Evolutionary conservation across 2,888 invertebrate species (phyloP), one percentile per base, ranked within the genome.

Genomic region (Caenorhabditis sinica): DNA sequence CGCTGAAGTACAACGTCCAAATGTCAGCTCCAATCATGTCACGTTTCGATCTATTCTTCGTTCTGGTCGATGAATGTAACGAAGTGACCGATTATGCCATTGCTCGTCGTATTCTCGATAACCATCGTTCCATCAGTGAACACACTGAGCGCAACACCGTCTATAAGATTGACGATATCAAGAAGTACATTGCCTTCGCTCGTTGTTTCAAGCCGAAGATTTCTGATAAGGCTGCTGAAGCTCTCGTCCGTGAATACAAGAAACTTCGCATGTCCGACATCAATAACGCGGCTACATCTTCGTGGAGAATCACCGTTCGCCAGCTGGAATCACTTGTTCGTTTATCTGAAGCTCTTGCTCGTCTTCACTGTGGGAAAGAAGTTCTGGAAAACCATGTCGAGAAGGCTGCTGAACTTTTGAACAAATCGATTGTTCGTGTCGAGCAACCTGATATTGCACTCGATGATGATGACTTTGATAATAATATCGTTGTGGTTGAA

Each of bases 1-100:
- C 97, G 0, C 94, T 99, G 5, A 96, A 97, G 90, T 97, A 98
- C 93, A 99, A 99, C 93, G 96, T 99, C 2, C 95, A 95, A 0
- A 94, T 99, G 20, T 96, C 96, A 0, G 97, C 98, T 0, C 98
- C 99, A 0, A 97, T 99, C 91, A 98, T 99, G 98, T 98, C 98
- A 0, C 95, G 99, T 89, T 99, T 99, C 93, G 99, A 99, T 94
- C 94, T 99, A 20, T 99, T 99, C 94, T 99, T 99, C 94, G 97
- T 99, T 88, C 94, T 99, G 1, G 96, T 98, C 1, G 99, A 99
- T 93, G 98, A 99, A 93, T 96, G 97, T 92, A 96, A 96, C 93
- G 96, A 97, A 94, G 95, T 97, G 89, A 95, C 96, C 0, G 99
- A 99, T 94, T 98, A 97, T 93, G 97, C 98, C 0, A 98, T 99